Evolutionary conservation across 2,113 vertebrate species (phyloP).

Genomic region (Gavia stellata): DNA sequence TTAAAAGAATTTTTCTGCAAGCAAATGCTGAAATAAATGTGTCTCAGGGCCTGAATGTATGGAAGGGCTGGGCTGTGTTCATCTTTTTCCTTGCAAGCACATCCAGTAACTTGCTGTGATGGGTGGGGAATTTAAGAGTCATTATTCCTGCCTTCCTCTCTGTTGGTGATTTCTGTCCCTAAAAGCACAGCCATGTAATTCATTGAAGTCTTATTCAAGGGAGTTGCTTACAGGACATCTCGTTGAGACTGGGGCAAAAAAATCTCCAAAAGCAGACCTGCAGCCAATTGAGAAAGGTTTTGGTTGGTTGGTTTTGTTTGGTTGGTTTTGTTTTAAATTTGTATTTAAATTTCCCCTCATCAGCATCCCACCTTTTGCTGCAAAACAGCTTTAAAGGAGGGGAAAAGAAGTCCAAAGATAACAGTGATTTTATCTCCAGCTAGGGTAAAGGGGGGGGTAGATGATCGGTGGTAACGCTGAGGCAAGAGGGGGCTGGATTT

Average conservation of each 20-base stretch:
- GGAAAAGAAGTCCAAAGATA: background rate
- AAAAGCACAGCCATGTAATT: background rate
- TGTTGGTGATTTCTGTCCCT: background rate
- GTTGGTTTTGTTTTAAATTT: background rate
- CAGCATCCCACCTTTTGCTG: background rate
- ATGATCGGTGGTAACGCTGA: background rate
- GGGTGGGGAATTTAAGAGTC: background rate
- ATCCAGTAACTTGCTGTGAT: background rate
- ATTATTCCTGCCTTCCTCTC: background rate
- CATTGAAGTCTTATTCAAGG: background rate
- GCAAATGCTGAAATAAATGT: background rate
- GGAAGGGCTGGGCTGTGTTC: background rate
- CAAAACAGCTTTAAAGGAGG: background rate
- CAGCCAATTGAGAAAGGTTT: background rate
- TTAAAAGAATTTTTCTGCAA: background rate
- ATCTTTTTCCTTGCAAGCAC: background rate
- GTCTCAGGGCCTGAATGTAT: background rate
- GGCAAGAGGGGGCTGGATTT: background rate
- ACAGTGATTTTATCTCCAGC: background rate
- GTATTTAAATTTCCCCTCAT: background rate
- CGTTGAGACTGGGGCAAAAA: background rate
- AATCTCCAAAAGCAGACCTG: background rate
- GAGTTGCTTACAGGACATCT: background rate
- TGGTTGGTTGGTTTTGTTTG: background rate
- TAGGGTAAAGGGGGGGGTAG: fast-evolving